Conservation (phyloP, 2,113 vertebrate genomes). For the Aphyosemion australe region DNA sequence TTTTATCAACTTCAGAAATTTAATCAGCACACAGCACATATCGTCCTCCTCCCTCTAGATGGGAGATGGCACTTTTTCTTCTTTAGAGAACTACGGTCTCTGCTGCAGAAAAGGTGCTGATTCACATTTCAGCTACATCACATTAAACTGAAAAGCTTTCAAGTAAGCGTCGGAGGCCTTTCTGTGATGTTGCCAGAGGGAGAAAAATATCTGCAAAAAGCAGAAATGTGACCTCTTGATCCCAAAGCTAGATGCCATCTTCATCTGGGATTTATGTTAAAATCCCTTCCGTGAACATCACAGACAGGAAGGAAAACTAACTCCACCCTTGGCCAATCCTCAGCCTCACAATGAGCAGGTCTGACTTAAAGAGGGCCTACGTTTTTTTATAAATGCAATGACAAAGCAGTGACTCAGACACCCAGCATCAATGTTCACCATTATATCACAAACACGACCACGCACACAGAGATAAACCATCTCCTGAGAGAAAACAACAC, state of each 20-base stretch:
- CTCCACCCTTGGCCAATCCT: background rate
- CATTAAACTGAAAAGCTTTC: background rate
- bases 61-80: too few relatives aligned
- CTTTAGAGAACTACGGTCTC: too few relatives aligned
- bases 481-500: constrained; percentile 4
- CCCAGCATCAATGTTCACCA: background rate
- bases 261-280: background rate
- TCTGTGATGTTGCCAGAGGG: background rate
- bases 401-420: constrained; percentile 5
- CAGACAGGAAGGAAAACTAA: background rate
- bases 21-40: too few relatives aligned
- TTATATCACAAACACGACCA: background rate
- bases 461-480: constrained; percentile 2
- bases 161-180: background rate
- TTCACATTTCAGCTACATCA: too few relatives aligned
- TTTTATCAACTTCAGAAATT: too few relatives aligned
- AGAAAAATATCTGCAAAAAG: background rate
- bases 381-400: background rate
- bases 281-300: too few relatives aligned
- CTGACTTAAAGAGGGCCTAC: background rate
- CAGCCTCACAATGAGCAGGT: background rate
- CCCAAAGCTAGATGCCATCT: background rate
- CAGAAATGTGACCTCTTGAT: background rate
- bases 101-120: too few relatives aligned
- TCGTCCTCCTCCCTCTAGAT: too few relatives aligned